Evolutionary conservation across 2,888 invertebrate species (phyloP).

Genomic region (Acanthosoma haemorrhoidale): DNA sequence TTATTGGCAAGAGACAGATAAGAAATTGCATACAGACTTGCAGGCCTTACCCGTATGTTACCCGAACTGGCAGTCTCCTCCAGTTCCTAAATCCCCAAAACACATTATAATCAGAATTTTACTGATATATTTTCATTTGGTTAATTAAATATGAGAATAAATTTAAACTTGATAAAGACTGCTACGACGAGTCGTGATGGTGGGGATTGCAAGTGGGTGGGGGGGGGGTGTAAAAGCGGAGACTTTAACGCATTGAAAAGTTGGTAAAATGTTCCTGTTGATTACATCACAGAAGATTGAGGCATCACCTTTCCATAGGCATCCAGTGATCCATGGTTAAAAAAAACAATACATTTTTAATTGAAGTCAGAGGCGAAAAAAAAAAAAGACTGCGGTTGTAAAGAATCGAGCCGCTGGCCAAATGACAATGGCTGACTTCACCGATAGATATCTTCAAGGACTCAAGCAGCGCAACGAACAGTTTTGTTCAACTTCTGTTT

Average conservation of each 20-base stretch:
- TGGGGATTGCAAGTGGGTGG: neutral
- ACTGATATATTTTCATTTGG: too few relatives aligned
- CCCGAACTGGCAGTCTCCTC: too few relatives aligned
- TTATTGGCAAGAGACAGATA: too few relatives aligned
- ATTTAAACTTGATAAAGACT: too few relatives aligned
- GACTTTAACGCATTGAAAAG: slow-evolving; percentile 23
- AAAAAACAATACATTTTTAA: neutral
- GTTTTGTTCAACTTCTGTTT: too few relatives aligned
- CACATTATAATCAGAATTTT: too few relatives aligned
- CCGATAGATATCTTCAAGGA: neutral
- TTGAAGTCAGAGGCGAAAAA: neutral
- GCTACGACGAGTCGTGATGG: neutral
- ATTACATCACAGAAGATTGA: neutral
- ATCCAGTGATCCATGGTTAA: too few relatives aligned
- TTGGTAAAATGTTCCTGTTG: neutral
- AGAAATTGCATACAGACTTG: too few relatives aligned
- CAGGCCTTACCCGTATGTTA: too few relatives aligned
- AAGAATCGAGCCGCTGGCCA: neutral
- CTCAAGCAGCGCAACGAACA: too few relatives aligned
- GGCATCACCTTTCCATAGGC: neutral
- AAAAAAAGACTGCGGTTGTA: neutral
- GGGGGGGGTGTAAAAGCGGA: neutral
- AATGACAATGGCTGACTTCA: neutral
- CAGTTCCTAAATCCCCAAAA: too few relatives aligned
- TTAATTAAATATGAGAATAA: too few relatives aligned